phyloP scores from a whole-genome alignment of 1,140 invertebrate genomes.

The Cyclargus thomasi region DNA sequence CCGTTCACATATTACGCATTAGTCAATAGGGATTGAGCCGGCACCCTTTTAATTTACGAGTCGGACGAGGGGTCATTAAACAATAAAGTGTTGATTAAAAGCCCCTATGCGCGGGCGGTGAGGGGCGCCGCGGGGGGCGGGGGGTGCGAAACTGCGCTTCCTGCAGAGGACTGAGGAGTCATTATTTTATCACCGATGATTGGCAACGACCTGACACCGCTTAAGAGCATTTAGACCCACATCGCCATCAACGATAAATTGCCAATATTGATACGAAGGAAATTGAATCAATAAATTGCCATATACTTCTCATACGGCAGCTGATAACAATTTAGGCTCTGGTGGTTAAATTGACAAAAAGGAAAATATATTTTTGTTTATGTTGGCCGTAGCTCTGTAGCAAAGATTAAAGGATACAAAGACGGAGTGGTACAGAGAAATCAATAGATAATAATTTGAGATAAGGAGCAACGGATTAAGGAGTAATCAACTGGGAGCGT shows the following conservation, averaged over 20 bases:
- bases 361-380: background rate
- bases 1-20: constrained; percentile 63
- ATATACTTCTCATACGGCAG: background rate
- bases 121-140: constrained; percentile 30
- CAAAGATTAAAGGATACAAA: constrained; percentile 3
- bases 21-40: constrained; percentile 70
- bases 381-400: background rate
- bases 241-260: constrained; percentile 15
- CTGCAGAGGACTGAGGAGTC: constrained; percentile 50
- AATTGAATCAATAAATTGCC: background rate
- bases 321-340: background rate
- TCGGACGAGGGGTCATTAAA: constrained; percentile 71
- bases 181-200: constrained; percentile 63
- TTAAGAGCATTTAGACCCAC: constrained; percentile 31
- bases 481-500: constrained; percentile 47
- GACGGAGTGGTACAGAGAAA: constrained; percentile 21
- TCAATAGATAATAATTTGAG: constrained; percentile 57
- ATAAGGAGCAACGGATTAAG: constrained; percentile 39
- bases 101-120: constrained; percentile 66
- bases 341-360: background rate
- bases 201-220: constrained; percentile 42
- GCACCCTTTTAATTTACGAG: constrained; percentile 74
- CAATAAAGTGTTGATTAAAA: constrained; percentile 75
- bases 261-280: background rate
- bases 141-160: constrained; percentile 65